Base-by-base conservation (phyloP, 1,140 invertebrate species). In the Drosophila baimaii region DNA sequence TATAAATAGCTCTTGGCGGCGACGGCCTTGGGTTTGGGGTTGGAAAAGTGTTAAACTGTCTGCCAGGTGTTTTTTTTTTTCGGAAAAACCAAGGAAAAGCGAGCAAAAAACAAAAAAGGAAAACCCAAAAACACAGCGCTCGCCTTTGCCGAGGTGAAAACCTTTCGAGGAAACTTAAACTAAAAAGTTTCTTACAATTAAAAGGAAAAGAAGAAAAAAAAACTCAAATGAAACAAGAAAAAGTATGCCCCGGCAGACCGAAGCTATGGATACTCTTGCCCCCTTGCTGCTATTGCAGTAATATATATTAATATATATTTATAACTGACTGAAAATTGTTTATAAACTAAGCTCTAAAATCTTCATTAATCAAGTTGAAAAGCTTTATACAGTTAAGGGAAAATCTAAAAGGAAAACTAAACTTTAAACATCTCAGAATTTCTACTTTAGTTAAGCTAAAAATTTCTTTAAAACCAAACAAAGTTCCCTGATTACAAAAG, bases 1-100 rank as follows among this genome's bases (percentile, higher is more conserved):
- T 73, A 72, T 44, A 72, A 68, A 68, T 63, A 68, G 58, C 51
- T 54, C 31, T 54, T 54, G 51, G 51, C 49, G 47, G 46, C 21
- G 13, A 12, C 41, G 52, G 74, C 79, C 65, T 66, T 44, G 64
- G 70, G 77, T 58, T 47, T 27, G 27, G 54, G 10, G 15, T 21
- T 27, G 51, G 33, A 64, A 65, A 56, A 69, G 68, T 58, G 66
- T 71, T 71, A 71, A 69, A 39, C 54, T 70, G 69, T 71, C 69
- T 57, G 69, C 69, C 51, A 71, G 69, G 69, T 71, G 69, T 61
- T 29, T 25, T 44, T 27, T 69, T 64, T 17, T 5, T 17, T 23
- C n/a, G 9, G 25, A 3, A 37, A 56, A 39, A 31, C 29, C 19
- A 21, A 35, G 8, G 46, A 21, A 52, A 52, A 52, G 49, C 49